Evolutionary conservation across 2,113 vertebrate genomes (phyloP), one percentile per base, ranked within the genome.

Genomic region (Sebastes schlegelii): DNA sequence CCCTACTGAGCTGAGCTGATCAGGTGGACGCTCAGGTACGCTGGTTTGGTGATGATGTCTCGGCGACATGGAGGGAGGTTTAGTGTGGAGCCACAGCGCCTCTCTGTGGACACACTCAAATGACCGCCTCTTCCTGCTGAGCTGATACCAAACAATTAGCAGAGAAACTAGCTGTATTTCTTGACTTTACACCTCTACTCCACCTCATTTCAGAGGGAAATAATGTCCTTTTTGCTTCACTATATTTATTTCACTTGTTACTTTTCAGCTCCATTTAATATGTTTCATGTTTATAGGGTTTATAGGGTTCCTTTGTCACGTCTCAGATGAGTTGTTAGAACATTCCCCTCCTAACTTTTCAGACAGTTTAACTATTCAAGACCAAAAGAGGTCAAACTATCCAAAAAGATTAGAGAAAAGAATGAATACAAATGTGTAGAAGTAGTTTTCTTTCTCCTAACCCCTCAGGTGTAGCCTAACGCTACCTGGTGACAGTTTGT

Each of bases 21-120:
- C 71, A 85, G 85, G 77, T 79, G 60, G 71, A 83, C 77, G 1
- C 78, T 46, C 79, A 51, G 65, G 72, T 79, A 7, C 0, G 17
- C 16, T 1, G 19, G 55, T 42, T 19, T 67, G 9, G 0, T 0
- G 1, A 9, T 7, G 23, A 10, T 6, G 2, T 19, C 46, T 14
- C 4, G 8, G 23, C 8, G 7, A 5, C 17, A 3, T 0, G n/a
- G 46, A 19, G 16, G 23, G 2, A 2, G 1, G 52, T 45, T n/a
- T 51, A 42, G 8, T 52, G 58, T 89, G 82, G 89, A 89, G 66
- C 79, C 86, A 95, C 93, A 94, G 93, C 90, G 88, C 83, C 93
- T 21, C 87, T 11, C 7, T 26, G 91, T 89, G 93, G 92, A 40
- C 8, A 16, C 9, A n/a, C 0, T 0, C 0, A 10, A 23, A 85